A percentile compares a stretch with the other conserved stretches of the same genome.
Evolutionary conservation across 2,888 invertebrate species (phyloP).

Genomic region (Cantharis nigra): DNA sequence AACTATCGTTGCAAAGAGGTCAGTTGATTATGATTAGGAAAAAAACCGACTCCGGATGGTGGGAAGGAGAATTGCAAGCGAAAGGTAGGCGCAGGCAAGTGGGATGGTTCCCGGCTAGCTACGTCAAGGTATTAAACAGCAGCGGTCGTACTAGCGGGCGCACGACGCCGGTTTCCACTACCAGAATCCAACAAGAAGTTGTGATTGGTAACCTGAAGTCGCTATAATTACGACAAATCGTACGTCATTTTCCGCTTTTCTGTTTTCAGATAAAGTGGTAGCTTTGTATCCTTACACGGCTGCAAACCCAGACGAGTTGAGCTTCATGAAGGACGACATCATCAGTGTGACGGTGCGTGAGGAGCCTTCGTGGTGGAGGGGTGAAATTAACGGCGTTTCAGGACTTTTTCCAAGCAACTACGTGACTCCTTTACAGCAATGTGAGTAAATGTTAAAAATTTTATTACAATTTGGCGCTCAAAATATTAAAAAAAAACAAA

Average conservation of each 20-base stretch:
- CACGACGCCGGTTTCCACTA: slow-evolving; percentile 73
- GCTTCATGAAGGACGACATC: slow-evolving; percentile 89
- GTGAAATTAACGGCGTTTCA: slow-evolving; percentile 85
- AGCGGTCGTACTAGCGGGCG: slow-evolving; percentile 73
- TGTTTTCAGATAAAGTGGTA: slow-evolving; percentile 76
- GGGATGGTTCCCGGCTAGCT: slow-evolving; percentile 99
- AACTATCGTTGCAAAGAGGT: slow-evolving; percentile 86
- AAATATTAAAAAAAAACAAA: background rate
- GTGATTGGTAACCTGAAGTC: slow-evolving; percentile 47
- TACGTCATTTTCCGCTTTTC: background rate
- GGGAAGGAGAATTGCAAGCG: slow-evolving; percentile 98
- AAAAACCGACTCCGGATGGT: slow-evolving; percentile 97
- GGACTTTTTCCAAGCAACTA: slow-evolving; percentile 97
- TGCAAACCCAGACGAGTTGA: slow-evolving; percentile 92
- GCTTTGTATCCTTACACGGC: slow-evolving; percentile 94
- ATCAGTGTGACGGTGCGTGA: slow-evolving; percentile 88
- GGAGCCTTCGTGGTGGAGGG: slow-evolving; percentile 98
- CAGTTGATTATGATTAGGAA: slow-evolving; percentile 95
- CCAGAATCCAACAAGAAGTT: slow-evolving; percentile 65
- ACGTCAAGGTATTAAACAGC: slow-evolving; percentile 81
- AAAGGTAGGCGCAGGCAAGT: slow-evolving; percentile 88
- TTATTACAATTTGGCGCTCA: background rate
- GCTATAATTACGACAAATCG: background rate
- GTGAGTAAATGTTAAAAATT: slow-evolving; percentile 58
- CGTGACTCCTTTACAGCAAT: slow-evolving; percentile 72